phyloP scores from a whole-genome alignment of 2,113 vertebrate genomes.

The Muscicapa adusta region DNA sequence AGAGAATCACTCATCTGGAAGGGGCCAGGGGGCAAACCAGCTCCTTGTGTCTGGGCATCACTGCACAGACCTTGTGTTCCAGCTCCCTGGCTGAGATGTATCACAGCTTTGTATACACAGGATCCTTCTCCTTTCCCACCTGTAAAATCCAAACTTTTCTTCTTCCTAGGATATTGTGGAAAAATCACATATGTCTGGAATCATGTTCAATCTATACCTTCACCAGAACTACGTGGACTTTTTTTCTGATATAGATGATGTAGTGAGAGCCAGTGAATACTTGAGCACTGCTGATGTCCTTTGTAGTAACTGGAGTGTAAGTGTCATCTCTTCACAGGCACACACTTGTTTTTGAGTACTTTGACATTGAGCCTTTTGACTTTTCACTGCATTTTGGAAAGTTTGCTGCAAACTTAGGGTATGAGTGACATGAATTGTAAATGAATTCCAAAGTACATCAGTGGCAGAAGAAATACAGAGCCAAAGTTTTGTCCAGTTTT shows the following conservation, averaged over 20 bases:
- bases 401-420: neutral
- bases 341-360: neutral
- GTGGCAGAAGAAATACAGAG: neutral
- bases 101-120: neutral
- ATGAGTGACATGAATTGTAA: neutral
- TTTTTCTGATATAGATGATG: constrained; percentile 85
- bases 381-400: neutral
- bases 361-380: neutral
- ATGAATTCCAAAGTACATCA: neutral
- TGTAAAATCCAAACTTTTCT: neutral
- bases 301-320: constrained; percentile 88
- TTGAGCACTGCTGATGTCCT: constrained; percentile 90
- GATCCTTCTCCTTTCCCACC: neutral
- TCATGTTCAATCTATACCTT: constrained; percentile 92
- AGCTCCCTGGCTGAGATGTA: neutral
- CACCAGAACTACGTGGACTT: constrained; percentile 97
- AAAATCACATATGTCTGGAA: constrained; percentile 88
- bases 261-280: constrained; percentile 88
- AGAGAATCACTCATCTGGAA: neutral
- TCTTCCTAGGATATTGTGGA: constrained; percentile 82
- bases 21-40: neutral
- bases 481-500: neutral
- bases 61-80: neutral
- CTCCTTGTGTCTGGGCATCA: neutral
- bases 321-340: constrained; percentile 9